A percentile compares a stretch with the other conserved stretches of the same genome.
Conservation (phyloP, 2,888 invertebrate genomes). For the Acronicta psi region DNA sequence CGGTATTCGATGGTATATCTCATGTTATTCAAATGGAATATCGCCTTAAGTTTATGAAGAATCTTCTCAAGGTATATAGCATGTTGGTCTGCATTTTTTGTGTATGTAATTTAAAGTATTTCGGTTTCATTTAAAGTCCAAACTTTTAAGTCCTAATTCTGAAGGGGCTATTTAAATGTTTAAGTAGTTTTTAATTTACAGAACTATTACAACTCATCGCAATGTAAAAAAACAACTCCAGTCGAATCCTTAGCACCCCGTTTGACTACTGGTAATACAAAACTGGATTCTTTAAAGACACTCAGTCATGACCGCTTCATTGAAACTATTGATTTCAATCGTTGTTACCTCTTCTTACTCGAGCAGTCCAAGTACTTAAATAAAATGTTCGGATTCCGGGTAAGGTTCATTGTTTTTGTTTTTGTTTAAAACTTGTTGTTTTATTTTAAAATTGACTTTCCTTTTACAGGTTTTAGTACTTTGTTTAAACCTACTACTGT, state of each 20-base stretch:
- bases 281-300: conserved; percentile 27
- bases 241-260: conserved; percentile 15
- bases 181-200: background rate
- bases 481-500: conserved; percentile 28
- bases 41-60: conserved; percentile 40
- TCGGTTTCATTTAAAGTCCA: background rate
- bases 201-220: conserved; percentile 26
- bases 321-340: conserved; percentile 40
- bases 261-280: background rate
- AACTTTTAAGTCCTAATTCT: too few relatives aligned
- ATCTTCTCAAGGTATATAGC: conserved; percentile 27
- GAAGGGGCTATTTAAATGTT: too few relatives aligned
- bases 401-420: conserved; percentile 29
- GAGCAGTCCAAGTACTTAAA: conserved; percentile 53
- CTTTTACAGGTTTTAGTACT: conserved; percentile 30
- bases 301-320: conserved; percentile 23
- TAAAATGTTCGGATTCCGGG: conserved; percentile 48
- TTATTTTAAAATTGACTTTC: background rate
- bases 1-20: conserved; percentile 40
- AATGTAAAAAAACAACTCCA: background rate
- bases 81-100: too few relatives aligned
- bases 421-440: too few relatives aligned
- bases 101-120: background rate
- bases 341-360: conserved; percentile 48
- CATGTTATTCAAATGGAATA: conserved; percentile 56